These are phyloP conservation scores for Megaceryle maxima DNA, from an alignment of 2,113 vertebrate species.

Conservation along the genomic window DNA sequence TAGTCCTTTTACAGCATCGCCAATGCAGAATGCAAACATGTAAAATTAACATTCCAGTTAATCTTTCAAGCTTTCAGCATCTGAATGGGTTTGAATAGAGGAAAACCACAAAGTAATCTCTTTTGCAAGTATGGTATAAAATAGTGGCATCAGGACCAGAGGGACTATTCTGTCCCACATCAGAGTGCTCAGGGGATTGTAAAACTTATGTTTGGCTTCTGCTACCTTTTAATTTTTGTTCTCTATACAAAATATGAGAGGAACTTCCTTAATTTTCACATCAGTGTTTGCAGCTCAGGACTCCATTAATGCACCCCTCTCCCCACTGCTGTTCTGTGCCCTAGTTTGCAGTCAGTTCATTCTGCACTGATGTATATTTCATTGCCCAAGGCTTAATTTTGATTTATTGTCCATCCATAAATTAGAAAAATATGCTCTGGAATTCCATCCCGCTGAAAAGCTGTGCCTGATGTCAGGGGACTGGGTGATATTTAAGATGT, in stretches of 20 bases:
- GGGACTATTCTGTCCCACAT: not conserved
- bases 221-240: constrained; percentile 36
- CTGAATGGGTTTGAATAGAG: not conserved
- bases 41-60: not conserved
- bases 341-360: constrained; percentile 91
- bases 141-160: not conserved
- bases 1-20: not conserved
- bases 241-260: constrained; percentile 49
- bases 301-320: constrained; percentile 80
- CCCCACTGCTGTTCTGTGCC: constrained; percentile 82
- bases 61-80: not conserved
- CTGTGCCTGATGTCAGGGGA: constrained; percentile 98
- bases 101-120: not conserved
- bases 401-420: constrained; percentile 99
- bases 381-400: constrained; percentile 99
- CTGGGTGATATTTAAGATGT: constrained; percentile 99
- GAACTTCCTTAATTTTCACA: constrained; percentile 74
- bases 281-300: constrained; percentile 73
- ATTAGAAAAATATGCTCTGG: constrained; percentile 99
- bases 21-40: not conserved
- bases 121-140: not conserved
- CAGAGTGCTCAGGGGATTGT: not conserved
- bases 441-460: constrained; percentile 96
- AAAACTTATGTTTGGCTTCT: not conserved
- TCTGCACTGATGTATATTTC: constrained; percentile 98